phyloP scores from a whole-genome alignment of 2,797 vertebrate genomes.

The Taeniopygia guttata region DNA sequence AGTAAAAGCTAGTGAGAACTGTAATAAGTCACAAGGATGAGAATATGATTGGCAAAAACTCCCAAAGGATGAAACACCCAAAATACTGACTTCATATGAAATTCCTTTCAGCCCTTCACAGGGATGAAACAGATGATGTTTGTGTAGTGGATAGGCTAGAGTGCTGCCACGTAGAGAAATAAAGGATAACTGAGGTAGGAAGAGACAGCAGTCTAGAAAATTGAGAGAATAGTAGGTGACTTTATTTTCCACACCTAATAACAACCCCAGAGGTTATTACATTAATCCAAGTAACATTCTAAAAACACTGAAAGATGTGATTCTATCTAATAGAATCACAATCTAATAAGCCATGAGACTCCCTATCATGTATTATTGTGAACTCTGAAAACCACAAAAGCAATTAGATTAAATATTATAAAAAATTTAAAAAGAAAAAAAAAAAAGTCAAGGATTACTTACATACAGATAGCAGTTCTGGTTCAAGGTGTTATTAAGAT shows the following conservation, averaged over 20 bases:
- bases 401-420: background rate
- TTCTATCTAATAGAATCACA: background rate
- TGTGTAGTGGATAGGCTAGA: background rate
- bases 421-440: background rate
- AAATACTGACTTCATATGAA: background rate
- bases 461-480: background rate
- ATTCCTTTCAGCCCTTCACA: background rate
- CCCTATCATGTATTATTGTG: background rate
- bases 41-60: background rate
- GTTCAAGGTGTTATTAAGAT: background rate
- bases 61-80: background rate
- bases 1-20: background rate
- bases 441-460: background rate
- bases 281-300: background rate
- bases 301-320: background rate
- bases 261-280: background rate
- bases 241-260: background rate
- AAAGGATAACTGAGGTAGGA: background rate
- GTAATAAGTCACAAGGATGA: background rate
- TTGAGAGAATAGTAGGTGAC: background rate
- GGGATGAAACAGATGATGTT: background rate
- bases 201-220: background rate
- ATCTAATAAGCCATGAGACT: background rate
- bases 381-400: background rate
- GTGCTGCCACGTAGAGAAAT: background rate